Conservation (phyloP, 2,888 invertebrate genomes). For the Desoria tigrina region DNA sequence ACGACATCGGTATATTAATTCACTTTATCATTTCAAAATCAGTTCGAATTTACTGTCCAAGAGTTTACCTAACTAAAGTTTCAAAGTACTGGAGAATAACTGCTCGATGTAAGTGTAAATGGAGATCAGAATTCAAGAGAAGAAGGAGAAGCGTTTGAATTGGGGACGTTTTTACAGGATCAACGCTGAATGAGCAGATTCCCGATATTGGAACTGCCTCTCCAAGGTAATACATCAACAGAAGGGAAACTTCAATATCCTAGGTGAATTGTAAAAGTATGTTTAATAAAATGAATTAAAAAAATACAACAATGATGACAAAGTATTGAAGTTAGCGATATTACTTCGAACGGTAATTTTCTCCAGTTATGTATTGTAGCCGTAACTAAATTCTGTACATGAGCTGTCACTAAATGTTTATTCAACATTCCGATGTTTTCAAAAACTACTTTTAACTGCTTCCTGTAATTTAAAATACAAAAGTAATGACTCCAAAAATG, state of each 20-base stretch:
- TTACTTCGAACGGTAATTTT: constrained; percentile 55
- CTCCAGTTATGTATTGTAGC: constrained; percentile 59
- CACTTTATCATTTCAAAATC: not conserved
- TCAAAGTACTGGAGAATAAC: constrained; percentile 59
- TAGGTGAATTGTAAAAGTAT: constrained; percentile 26
- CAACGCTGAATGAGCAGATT: constrained; percentile 34
- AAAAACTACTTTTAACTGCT: constrained; percentile 61
- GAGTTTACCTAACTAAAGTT: constrained; percentile 38
- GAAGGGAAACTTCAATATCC: constrained; percentile 61
- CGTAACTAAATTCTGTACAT: constrained; percentile 57
- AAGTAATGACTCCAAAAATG: too few species aligned
- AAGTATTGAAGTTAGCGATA: not conserved
- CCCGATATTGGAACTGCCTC: constrained; percentile 56
- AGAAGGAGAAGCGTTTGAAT: constrained; percentile 59
- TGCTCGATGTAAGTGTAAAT: constrained; percentile 58
- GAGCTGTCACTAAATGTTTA: constrained; percentile 58
- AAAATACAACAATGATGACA: not conserved
- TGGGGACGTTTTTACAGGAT: constrained; percentile 42
- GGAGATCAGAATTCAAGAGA: constrained; percentile 59
- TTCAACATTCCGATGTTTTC: constrained; percentile 61
- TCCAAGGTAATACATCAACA: constrained; percentile 60
- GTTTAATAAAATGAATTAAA: constrained; percentile 2
- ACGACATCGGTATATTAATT: not conserved
- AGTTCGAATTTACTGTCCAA: too few species aligned
- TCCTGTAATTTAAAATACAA: constrained; percentile 55